Conservation (phyloP, 2,113 vertebrate genomes). For the Antechinus flavipes region DNA sequence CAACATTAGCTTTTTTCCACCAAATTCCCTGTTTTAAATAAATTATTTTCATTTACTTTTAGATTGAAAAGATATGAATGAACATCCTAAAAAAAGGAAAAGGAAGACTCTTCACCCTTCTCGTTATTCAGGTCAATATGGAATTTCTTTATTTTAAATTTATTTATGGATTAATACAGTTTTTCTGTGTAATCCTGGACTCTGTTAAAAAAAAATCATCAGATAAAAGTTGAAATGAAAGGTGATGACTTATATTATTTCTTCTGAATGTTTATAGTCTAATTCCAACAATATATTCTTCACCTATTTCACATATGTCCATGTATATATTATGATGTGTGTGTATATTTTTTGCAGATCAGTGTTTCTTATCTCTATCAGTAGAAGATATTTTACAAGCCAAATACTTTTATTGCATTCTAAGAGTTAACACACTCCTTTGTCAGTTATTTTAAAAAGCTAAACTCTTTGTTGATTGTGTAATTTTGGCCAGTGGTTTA, state of each 20-base stretch:
- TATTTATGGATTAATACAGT: conserved; percentile 17
- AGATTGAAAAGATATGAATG: conserved; percentile 86
- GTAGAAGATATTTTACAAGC: conserved; percentile 13
- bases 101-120: conserved; percentile 89
- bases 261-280: background rate
- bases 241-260: background rate
- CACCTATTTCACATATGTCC: background rate
- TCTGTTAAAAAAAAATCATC: conserved; percentile 43
- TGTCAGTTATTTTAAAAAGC: conserved; percentile 35
- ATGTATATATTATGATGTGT: background rate
- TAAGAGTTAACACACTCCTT: background rate
- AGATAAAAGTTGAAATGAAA: conserved; percentile 34
- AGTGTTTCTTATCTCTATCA: background rate
- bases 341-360: background rate
- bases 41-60: conserved; percentile 61
- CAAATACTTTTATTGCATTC: background rate
- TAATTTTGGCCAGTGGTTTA: conserved; percentile 41
- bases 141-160: conserved; percentile 52
- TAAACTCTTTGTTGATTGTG: conserved; percentile 39
- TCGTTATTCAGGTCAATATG: conserved; percentile 86
- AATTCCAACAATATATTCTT: background rate
- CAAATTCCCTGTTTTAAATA: conserved; percentile 22
- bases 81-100: conserved; percentile 90
- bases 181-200: conserved; percentile 11
- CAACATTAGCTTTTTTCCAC: background rate